These are phyloP conservation scores for Pseudolaguvia tuberculata DNA, from an alignment of 2,113 vertebrate genomes.

Conservation along the genomic window DNA sequence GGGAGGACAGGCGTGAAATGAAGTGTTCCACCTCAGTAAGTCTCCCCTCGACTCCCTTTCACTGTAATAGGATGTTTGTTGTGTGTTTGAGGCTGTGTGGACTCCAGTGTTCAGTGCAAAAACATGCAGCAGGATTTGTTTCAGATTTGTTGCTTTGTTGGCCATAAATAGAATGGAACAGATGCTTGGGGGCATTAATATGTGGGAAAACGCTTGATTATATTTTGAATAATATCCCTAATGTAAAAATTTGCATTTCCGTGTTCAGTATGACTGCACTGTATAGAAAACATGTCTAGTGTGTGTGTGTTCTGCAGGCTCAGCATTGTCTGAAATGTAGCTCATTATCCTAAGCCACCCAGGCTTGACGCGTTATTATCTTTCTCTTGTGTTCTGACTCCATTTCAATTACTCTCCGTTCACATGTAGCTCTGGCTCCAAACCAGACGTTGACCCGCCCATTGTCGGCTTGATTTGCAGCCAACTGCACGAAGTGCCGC, in stretches of 20 bases:
- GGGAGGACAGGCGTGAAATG: slow-evolving; percentile 99
- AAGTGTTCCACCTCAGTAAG: slow-evolving; percentile 93
- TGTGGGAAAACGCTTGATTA: neutral
- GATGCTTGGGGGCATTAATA: slow-evolving; percentile 5
- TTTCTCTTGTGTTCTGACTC: slow-evolving; percentile 71
- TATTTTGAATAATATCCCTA: neutral
- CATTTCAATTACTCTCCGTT: slow-evolving; percentile 77
- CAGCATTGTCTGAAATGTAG: slow-evolving; percentile 69
- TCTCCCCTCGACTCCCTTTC: slow-evolving; percentile 87
- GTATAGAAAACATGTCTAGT: neutral
- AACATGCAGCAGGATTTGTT: slow-evolving; percentile 42
- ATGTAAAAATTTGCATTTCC: neutral
- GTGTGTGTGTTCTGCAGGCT: slow-evolving; percentile 61
- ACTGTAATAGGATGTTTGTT: slow-evolving; percentile 64
- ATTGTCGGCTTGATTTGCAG: slow-evolving; percentile 22
- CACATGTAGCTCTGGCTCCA: slow-evolving; percentile 56
- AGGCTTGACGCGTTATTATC: slow-evolving; percentile 76
- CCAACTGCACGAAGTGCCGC: slow-evolving; percentile 54
- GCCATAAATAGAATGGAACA: slow-evolving; percentile 5
- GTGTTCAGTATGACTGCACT: neutral
- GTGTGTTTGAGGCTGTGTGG: slow-evolving; percentile 51
- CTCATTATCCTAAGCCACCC: slow-evolving; percentile 70
- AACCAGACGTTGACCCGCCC: slow-evolving; percentile 40
- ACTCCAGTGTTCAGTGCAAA: slow-evolving; percentile 10
- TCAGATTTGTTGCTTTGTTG: slow-evolving; percentile 25